Percentiles rank a stretch among this genome's conserved stretches.
Conservation (phyloP, 2,888 invertebrate species). For the Rotaria socialis region DNA sequence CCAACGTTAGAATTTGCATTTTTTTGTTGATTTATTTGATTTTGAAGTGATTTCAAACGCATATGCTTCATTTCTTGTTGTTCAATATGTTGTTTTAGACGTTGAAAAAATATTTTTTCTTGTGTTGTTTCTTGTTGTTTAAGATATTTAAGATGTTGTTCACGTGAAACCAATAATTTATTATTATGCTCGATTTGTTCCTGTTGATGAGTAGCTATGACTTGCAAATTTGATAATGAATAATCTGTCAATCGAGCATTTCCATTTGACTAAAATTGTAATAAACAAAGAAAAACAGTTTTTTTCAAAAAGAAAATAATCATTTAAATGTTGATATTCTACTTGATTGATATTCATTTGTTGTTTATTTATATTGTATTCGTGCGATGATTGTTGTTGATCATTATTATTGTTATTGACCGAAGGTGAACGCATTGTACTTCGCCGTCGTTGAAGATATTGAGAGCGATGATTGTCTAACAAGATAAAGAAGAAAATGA, state of each 20-base stretch:
- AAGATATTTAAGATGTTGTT: constrained; percentile 84
- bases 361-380: no score
- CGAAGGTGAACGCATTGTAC: background rate
- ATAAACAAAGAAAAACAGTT: background rate
- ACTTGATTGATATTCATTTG: background rate
- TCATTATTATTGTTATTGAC: background rate
- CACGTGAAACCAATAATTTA: constrained; percentile 79
- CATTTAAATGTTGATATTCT: background rate
- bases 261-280: background rate
- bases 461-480: constrained; percentile 12
- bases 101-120: constrained; percentile 79
- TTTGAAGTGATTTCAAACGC: constrained; percentile 80
- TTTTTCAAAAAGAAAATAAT: background rate
- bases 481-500: background rate
- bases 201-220: constrained; percentile 94
- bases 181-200: constrained; percentile 94
- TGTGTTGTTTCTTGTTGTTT: constrained; percentile 72
- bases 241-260: background rate
- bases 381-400: background rate
- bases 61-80: constrained; percentile 88
- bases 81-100: constrained; percentile 83
- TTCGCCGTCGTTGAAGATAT: background rate
- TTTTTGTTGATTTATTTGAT: constrained; percentile 86
- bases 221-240: constrained; percentile 75
- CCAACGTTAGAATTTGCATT: constrained; percentile 65